Evolutionary conservation across 2,113 vertebrate species (phyloP), one percentile per base, ranked within the genome.

Genomic region (Willisornis vidua): DNA sequence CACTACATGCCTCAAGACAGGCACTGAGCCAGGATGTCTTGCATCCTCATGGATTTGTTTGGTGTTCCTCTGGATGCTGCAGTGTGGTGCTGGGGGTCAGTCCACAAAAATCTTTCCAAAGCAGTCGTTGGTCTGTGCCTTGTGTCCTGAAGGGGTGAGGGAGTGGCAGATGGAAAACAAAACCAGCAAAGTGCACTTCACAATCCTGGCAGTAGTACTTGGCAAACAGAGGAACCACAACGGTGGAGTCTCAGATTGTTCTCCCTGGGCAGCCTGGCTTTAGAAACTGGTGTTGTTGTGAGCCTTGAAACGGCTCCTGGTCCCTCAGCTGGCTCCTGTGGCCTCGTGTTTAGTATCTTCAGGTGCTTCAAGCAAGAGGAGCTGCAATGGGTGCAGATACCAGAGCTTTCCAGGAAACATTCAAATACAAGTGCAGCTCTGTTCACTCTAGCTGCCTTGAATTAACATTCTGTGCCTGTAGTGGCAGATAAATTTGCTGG

Each of bases 351-450:
- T 52, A 59, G 22, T 89, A 24, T 59, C 85, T 77, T 84, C 72
- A 90, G 61, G 83, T 90, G 85, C 61, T 86, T 68, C 73, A 61
- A 43, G 85, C 65, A 20, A 35, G 52, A 75, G 76, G 25, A 89
- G 39, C 76, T 81, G 61, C 57, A 59, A 17, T 33, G 58, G 46
- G 65, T 88, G 73, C 82, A 92, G 85, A 70, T 87, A 92, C 14
- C 52, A 65, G 68, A 87, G 83, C 92, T 96, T 95, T 97, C 85
- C 96, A 95, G 93, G 94, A 94, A 96, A 74, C 51, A 18, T 17
- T 86, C 79, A 41, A 49, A 33, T 55, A 93, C 90, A 96, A 95
- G 80, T 39, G 25, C 52, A 90, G 61, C 58, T 92, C 85, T 95
- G 93, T 96, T 90, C 4, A 1, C 83, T 62, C 54, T 70, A 83